A percentile compares a stretch with the other conserved stretches of the same genome.
Conservation (phyloP, 2,113 vertebrate species). For the Epinephelus lanceolatus region DNA sequence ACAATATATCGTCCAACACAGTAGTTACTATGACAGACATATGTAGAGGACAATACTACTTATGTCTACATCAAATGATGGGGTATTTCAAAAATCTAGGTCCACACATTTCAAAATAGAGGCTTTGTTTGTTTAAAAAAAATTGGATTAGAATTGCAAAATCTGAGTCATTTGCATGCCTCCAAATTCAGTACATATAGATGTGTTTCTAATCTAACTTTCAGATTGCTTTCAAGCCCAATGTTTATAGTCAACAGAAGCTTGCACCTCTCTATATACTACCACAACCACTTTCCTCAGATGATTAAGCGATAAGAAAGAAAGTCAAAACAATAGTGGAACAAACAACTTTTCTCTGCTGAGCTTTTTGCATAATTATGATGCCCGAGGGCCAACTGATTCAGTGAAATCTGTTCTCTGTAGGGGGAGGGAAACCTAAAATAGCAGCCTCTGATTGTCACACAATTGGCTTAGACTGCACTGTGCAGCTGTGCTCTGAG, state of each 20-base stretch:
- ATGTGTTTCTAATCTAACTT: conserved; percentile 66
- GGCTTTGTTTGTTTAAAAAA: conserved; percentile 15
- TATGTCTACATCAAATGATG: conserved; percentile 3
- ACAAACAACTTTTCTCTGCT: conserved; percentile 82
- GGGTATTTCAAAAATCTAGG: conserved; percentile 12
- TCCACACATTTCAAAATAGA: conserved; percentile 41
- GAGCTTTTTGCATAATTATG: conserved; percentile 84
- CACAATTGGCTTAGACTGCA: conserved; percentile 85
- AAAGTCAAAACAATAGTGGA: conserved; percentile 81
- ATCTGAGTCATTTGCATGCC: conserved; percentile 60
- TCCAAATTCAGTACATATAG: conserved; percentile 56
- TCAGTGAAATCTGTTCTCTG: conserved; percentile 84
- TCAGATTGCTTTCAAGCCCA: conserved; percentile 65
- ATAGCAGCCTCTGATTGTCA: conserved; percentile 86
- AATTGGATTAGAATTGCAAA: conserved; percentile 56
- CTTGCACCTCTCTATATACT: conserved; percentile 66
- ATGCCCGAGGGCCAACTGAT: conserved; percentile 83
- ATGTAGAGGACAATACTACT: not conserved
- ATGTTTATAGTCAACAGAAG: conserved; percentile 67
- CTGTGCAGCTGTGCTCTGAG: conserved; percentile 84
- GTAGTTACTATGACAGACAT: too few relatives aligned
- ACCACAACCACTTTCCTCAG: conserved; percentile 66
- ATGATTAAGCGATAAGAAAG: conserved; percentile 77
- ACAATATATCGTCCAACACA: too few relatives aligned
- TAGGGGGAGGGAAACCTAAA: conserved; percentile 80